Base-by-base conservation (phyloP, 2,797 vertebrate species). In the Otolemur crassicaudatus region DNA sequence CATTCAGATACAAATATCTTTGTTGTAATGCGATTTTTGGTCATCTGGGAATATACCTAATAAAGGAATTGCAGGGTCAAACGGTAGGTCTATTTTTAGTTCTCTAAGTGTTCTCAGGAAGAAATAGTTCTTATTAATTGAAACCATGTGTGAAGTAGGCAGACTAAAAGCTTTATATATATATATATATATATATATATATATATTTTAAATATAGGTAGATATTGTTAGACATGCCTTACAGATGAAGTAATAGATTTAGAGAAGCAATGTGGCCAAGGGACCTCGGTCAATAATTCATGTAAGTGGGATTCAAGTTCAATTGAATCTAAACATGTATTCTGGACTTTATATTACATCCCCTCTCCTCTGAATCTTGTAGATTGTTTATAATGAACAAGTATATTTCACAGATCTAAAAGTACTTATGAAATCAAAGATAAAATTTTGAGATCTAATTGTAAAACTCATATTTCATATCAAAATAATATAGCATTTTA, bases 401-500 rank as follows among this genome's bases (percentile, higher is more conserved):
- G n/a, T 58, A 58, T 29, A 34, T 58, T 84, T 40, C 88, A 69
- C n/a, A 72, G 84, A 29, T 27, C 9, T 86, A 93, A 91, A n/a
- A 49, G 61, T 31, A 13, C 56, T 80, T 73, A 72, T 88, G 82
- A 87, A 90, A 53, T 69, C 12, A 63, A 63, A 90, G 9, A 46
- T 69, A 80, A 76, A 72, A 87, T 79, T 84, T 34, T 80, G 14
- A 96, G n/a, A 20, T 80, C 40, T 75, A 61, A 86, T 12, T 61
- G 31, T 14, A 80, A 86, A 84, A 81, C 23, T n/a, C 80, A 37
- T 34, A 70, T 1, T 79, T 90, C 85, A 79, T n/a, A 79, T 43
- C 85, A 82, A n/a, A 73, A 37, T 76, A n/a, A 27, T 77, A 56
- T 20, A 90, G 69, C 6, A 82, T 80, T 96, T 91, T 84, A 46